Evolutionary conservation across 2,797 vertebrate genomes (phyloP), one percentile per base, ranked within the genome.

Genomic region (Sciurus vulgaris): DNA sequence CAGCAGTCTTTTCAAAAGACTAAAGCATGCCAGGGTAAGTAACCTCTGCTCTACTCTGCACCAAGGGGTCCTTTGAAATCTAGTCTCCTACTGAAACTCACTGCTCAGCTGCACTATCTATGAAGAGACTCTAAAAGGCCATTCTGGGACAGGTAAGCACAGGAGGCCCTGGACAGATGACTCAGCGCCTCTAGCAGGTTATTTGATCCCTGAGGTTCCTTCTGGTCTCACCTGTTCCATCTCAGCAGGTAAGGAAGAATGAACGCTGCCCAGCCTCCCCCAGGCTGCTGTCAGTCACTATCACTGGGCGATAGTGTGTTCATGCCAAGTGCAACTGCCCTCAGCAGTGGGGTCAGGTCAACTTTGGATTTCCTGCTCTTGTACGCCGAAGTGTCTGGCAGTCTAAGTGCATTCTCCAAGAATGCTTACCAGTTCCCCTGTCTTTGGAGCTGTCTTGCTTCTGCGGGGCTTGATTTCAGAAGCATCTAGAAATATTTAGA

Each of bases 21-120:
- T 15, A 49, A 86, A 70, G 47, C 86, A 10, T 33, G 44, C 85
- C 33, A n/a, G 28, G 67, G 85, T 65, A 87, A 92, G 83, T 63
- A 63, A 65, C 92, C 94, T 93, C 61, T 49, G 61, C 73, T 88
- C 54, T 24, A 47, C 11, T 73, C 47, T 47, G 41, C 84, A 33
- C 81, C 1, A 47, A 92, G 82, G 35, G 28, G 38, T 49, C 89
- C 94, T 98, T 97, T 98, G 93, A 97, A 95, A 90, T 93, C 73
- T 63, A 56, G 81, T 41, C 85, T 88, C 77, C 84, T 28, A 26
- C 87, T 20, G 81, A 90, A 92, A 73, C 41, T 33, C 15, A 26
- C 86, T 18, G 30, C 84, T 92, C 63, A 47, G 84, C 41, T 17
- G 54, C 24, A 28, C n/a, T 59, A 17, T 35, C 83, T 92, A 3